Percentiles rank a stretch among this genome's conserved stretches.
phyloP scores from a whole-genome alignment of 2,888 invertebrate species.

The Brenthis ino region DNA sequence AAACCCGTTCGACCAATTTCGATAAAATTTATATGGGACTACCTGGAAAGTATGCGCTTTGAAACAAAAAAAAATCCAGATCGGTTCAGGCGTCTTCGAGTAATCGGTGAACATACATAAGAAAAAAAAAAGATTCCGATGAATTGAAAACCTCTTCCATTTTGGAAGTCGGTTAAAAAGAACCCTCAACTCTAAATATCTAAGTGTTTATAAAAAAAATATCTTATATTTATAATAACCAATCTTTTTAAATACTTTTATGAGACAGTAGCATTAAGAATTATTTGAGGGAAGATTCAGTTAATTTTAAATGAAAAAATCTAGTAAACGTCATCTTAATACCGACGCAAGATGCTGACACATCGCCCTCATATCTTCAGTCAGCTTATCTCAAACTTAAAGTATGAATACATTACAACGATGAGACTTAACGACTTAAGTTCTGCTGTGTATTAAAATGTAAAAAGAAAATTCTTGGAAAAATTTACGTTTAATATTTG shows the following conservation, averaged over 20 bases:
- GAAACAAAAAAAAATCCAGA: too few relatives aligned
- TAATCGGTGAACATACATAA: too few relatives aligned
- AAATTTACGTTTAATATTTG: neutral
- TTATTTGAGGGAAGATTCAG: conserved; percentile 5
- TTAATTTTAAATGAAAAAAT: conserved; percentile 4
- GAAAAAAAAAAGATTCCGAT: too few relatives aligned
- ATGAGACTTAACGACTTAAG: conserved; percentile 25
- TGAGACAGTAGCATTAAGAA: neutral
- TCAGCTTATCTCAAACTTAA: conserved; percentile 31
- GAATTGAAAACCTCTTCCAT: too few relatives aligned
- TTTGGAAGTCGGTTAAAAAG: too few relatives aligned
- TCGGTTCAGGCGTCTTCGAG: too few relatives aligned
- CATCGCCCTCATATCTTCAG: conserved; percentile 31
- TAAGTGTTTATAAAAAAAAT: too few relatives aligned
- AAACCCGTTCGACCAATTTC: too few relatives aligned
- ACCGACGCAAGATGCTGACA: conserved; percentile 33
- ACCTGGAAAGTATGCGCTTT: too few relatives aligned
- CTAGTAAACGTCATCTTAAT: neutral
- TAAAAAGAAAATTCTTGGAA: conserved; percentile 1
- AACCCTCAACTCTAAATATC: too few relatives aligned
- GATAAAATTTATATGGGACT: too few relatives aligned
- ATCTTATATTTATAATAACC: neutral
- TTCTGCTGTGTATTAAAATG: conserved; percentile 9
- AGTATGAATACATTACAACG: conserved; percentile 34
- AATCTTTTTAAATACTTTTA: neutral